Conservation (phyloP, 53 echinoderm and acorn worm species). For the Arbacia lixula region DNA sequence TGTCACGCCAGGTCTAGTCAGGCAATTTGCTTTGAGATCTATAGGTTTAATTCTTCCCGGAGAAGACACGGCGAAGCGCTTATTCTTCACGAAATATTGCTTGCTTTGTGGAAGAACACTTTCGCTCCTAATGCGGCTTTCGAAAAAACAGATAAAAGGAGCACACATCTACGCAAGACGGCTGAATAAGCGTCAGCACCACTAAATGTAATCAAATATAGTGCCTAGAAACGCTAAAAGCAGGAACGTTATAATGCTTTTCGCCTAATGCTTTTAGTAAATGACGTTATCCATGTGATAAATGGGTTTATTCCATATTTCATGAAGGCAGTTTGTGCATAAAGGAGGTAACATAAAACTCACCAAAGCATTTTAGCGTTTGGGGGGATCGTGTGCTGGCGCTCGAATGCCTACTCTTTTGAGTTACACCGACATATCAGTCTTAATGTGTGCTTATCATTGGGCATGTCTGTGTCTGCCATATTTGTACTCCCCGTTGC, state of each 20-base stretch:
- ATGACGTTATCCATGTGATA: conserved; percentile 53
- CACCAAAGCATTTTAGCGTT: conserved; percentile 48
- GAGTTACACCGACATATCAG: conserved; percentile 47
- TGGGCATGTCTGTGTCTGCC: conserved; percentile 15
- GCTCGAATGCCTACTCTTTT: conserved; percentile 32
- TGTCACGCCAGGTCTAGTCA: too few relatives aligned
- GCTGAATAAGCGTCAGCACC: neutral
- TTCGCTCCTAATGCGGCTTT: conserved; percentile 45
- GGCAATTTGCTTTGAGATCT: too few relatives aligned
- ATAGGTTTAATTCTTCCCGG: too few relatives aligned
- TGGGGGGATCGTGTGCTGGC: conserved; percentile 26
- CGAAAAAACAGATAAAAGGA: conserved; percentile 33
- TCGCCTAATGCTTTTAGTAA: conserved; percentile 61
- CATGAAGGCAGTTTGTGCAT: conserved; percentile 44
- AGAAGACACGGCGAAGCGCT: too few relatives aligned
- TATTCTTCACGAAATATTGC: too few relatives aligned
- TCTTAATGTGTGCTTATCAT: conserved; percentile 41
- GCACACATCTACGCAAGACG: neutral
- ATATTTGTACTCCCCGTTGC: conserved; percentile 13
- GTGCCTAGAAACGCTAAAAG: conserved; percentile 44
- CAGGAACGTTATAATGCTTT: conserved; percentile 50
- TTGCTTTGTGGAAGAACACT: conserved; percentile 47
- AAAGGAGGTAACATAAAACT: conserved; percentile 54
- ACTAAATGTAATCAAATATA: conserved; percentile 62
- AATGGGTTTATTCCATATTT: conserved; percentile 60